Conservation (phyloP, 2,113 vertebrate species). For the Setophaga petechia region DNA sequence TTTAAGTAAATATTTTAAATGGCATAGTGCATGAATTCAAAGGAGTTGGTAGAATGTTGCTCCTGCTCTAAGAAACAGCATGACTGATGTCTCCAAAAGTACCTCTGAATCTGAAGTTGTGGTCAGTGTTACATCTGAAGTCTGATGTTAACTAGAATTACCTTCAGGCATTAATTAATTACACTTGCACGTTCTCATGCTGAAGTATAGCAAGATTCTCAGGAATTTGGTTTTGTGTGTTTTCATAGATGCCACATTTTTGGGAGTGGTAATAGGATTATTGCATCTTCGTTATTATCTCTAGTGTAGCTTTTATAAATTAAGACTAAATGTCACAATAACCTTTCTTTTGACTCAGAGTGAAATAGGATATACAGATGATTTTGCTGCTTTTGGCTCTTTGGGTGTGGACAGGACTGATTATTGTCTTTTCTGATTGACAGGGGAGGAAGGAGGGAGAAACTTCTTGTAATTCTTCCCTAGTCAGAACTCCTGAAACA, state of each 20-base stretch:
- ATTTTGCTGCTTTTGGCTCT: background rate
- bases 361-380: background rate
- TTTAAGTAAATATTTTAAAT: background rate
- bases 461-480: background rate
- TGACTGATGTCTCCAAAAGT: background rate
- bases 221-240: background rate
- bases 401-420: background rate
- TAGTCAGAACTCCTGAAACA: background rate
- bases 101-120: background rate
- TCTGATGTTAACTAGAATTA: background rate
- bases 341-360: background rate
- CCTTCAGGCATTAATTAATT: background rate
- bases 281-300: background rate
- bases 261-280: background rate
- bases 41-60: background rate
- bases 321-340: background rate
- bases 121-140: background rate
- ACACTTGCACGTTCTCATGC: background rate
- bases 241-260: background rate
- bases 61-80: background rate
- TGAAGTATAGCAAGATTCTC: background rate
- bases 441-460: background rate
- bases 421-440: background rate
- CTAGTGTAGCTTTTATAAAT: background rate
- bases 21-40: background rate